Evolutionary conservation across 2,797 vertebrate genomes (phyloP).

Genomic region (Xerus rutilus): DNA sequence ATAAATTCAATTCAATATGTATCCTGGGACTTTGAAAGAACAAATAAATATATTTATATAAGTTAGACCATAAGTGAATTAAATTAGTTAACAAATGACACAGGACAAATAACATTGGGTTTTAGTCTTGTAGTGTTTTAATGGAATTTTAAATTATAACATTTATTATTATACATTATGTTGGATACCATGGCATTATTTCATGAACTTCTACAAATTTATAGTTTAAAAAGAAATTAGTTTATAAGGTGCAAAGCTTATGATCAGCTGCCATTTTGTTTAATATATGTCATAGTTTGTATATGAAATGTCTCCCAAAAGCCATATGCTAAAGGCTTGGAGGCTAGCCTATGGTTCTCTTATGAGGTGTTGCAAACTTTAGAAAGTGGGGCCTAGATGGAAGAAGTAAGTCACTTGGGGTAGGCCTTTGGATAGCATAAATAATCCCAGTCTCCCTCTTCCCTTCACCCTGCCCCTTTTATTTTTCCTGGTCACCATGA

Average conservation of each 20-base stretch:
- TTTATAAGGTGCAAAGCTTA: background rate
- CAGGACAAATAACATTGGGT: background rate
- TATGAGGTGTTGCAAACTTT: too few relatives aligned
- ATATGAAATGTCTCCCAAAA: too few relatives aligned
- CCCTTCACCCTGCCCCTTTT: too few relatives aligned
- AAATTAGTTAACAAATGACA: background rate
- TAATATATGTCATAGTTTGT: too few relatives aligned
- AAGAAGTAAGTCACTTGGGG: too few relatives aligned
- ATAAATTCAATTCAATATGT: background rate
- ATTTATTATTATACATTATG: background rate
- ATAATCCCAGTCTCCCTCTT: too few relatives aligned
- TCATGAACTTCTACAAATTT: background rate
- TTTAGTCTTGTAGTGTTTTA: background rate
- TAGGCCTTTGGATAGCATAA: too few relatives aligned
- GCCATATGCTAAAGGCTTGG: too few relatives aligned
- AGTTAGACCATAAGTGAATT: background rate
- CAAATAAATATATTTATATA: background rate
- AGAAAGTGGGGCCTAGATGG: too few relatives aligned
- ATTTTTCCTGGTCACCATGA: too few relatives aligned
- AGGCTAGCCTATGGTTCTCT: too few relatives aligned
- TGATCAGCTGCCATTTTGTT: background rate
- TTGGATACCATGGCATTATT: background rate
- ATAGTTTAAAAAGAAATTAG: background rate
- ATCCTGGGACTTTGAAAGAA: background rate
- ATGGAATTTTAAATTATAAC: background rate